Percentiles rank a stretch among this genome's conserved stretches.
Conservation (phyloP, 2,113 vertebrate genomes). For the Pterocles orientalis region DNA sequence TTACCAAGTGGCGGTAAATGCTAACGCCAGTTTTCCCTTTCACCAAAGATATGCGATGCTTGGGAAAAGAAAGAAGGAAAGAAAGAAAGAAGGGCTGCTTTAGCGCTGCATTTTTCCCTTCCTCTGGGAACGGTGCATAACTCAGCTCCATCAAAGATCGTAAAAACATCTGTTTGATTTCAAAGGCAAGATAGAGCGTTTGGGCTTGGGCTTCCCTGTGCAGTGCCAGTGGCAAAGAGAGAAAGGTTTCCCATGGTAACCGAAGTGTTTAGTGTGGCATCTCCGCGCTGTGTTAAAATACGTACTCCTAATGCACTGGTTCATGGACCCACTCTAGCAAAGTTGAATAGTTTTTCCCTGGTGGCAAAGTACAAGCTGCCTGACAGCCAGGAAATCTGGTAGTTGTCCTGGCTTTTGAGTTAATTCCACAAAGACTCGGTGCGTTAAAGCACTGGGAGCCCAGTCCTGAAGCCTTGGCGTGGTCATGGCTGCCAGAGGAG, state of each 20-base stretch:
- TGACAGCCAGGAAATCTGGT: slow-evolving; percentile 7
- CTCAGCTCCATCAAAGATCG: slow-evolving; percentile 13
- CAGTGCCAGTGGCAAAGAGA: slow-evolving; percentile 23
- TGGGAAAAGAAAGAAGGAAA: neutral
- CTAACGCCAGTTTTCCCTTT: neutral
- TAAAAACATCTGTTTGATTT: slow-evolving; percentile 65
- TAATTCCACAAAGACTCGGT: neutral
- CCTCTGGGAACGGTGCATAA: slow-evolving; percentile 13
- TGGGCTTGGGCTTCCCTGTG: slow-evolving; percentile 19
- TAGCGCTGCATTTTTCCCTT: neutral
- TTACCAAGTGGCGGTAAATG: neutral
- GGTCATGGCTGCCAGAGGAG: neutral
- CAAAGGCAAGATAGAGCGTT: slow-evolving; percentile 18
- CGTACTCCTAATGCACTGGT: slow-evolving; percentile 4
- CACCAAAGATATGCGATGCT: neutral
- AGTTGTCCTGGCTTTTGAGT: neutral
- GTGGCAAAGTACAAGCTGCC: slow-evolving; percentile 20
- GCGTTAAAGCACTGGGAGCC: neutral
- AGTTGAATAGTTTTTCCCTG: slow-evolving; percentile 17
- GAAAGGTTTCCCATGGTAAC: slow-evolving; percentile 64
- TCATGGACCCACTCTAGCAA: slow-evolving; percentile 6
- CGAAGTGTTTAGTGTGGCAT: slow-evolving; percentile 9
- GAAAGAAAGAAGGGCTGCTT: neutral
- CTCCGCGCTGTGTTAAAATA: neutral
- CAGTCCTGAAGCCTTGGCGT: neutral